Percentiles rank a stretch among this genome's conserved stretches.
These are phyloP conservation scores for Microctenopoma stevenorrisi DNA, from an alignment of 2,797 vertebrate genomes.

Conservation along the genomic window DNA sequence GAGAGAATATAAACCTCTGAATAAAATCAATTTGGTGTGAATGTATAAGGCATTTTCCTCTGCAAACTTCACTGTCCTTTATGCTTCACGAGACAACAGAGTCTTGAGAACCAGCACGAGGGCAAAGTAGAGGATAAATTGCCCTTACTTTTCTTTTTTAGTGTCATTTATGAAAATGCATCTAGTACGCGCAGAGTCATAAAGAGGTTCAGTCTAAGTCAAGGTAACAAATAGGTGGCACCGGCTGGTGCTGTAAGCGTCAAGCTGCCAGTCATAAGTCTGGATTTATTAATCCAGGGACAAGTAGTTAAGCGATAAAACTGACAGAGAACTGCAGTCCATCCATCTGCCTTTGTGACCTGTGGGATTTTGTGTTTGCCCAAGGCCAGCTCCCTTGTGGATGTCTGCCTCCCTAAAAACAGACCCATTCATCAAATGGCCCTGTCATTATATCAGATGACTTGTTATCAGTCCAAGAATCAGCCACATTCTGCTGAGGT, in stretches of 20 bases:
- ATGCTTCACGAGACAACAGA: slow-evolving; percentile 29
- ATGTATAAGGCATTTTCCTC: slow-evolving; percentile 45
- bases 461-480: slow-evolving; percentile 62
- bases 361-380: slow-evolving; percentile 70
- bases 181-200: slow-evolving; percentile 57
- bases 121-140: slow-evolving; percentile 54
- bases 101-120: slow-evolving; percentile 30
- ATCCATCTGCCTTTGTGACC: slow-evolving; percentile 76
- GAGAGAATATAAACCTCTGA: slow-evolving; percentile 70
- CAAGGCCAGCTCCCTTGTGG: slow-evolving; percentile 58
- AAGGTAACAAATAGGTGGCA: slow-evolving; percentile 68
- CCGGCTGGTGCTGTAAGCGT: slow-evolving; percentile 37
- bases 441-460: slow-evolving; percentile 66
- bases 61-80: slow-evolving; percentile 49
- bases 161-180: slow-evolving; percentile 64
- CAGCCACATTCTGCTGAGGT: slow-evolving; percentile 60
- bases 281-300: slow-evolving; percentile 75
- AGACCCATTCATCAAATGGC: slow-evolving; percentile 67
- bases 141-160: slow-evolving; percentile 37
- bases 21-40: slow-evolving; percentile 71
- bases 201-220: slow-evolving; percentile 70
- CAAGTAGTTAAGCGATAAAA: slow-evolving; percentile 74
- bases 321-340: slow-evolving; percentile 68
- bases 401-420: slow-evolving; percentile 62
- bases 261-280: slow-evolving; percentile 60